Evolutionary conservation across 2,888 invertebrate genomes (phyloP).

Genomic region (Neria commutata): DNA sequence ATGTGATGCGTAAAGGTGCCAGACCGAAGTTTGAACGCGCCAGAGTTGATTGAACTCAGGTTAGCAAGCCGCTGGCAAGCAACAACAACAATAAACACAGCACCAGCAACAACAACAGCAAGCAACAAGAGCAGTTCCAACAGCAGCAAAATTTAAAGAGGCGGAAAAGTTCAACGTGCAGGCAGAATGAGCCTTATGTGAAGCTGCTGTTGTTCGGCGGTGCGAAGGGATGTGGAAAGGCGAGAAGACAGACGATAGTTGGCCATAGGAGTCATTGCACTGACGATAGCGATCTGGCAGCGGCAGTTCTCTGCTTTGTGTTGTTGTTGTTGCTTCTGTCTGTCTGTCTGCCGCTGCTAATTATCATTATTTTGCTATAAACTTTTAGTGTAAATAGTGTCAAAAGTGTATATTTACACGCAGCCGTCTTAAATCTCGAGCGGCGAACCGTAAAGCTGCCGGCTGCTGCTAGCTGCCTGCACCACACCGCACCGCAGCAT

Average conservation of each 20-base stretch:
- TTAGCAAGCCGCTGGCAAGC: constrained; percentile 25
- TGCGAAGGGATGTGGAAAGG: neutral
- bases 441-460: constrained; percentile 16
- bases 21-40: constrained; percentile 29
- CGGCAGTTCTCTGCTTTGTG: neutral
- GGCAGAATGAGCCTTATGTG: constrained; percentile 9
- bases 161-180: neutral
- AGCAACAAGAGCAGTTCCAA: neutral
- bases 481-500: too few species aligned
- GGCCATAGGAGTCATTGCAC: neutral
- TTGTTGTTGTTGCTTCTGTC: neutral
- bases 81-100: constrained; percentile 1
- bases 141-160: neutral
- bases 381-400: constrained; percentile 43
- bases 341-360: constrained; percentile 35
- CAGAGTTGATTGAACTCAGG: constrained; percentile 39
- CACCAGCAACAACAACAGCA: neutral
- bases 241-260: neutral
- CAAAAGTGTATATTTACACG: constrained; percentile 50
- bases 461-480: too few species aligned
- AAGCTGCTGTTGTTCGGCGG: neutral
- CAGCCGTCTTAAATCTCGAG: constrained; percentile 20
- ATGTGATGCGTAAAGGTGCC: constrained; percentile 57
- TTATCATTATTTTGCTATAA: constrained; percentile 42
- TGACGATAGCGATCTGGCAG: neutral